Evolutionary conservation across 1,140 invertebrate species (phyloP), one percentile per base, ranked within the genome.

Genomic region (Anoplolepis gracilipes): DNA sequence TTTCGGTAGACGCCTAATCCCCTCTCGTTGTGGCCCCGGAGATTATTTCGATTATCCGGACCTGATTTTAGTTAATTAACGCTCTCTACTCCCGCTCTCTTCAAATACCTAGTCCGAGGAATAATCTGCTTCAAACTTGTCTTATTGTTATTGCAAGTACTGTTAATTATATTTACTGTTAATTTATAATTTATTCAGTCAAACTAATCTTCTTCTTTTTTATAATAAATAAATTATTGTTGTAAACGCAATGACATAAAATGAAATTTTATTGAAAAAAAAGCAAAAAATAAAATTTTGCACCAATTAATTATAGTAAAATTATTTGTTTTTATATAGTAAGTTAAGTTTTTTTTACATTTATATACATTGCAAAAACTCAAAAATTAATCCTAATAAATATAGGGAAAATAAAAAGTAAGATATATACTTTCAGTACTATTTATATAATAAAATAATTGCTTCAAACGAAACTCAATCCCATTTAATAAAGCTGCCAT

Each of bases 1-100:
- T 89, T 89, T 85, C 77, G 62, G 88, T 86, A 85, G 73, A 79
- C 73, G 67, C 22, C 42, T 85, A 79, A 88, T 85, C 87, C 87
- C 28, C 19, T 33, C 57, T 79, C 86, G 70, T 85, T 79, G 84
- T 7, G 53, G 49, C 64, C 42, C 33, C 33, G 49, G 49, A 88
- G 81, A 88, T 88, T 88, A 85, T 69, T 75, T 49, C 87, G 86
- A 88, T 88, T 67, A 88, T 86, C 69, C 25, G 65, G 19, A 46
- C 36, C 69, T 73, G 86, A 88, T 85, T 88, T 88, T 69, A 69
- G 73, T 88, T 77, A 57, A 85, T 88, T 87, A 61, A 72, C 42
- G 61, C 11, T 4, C 8, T 42, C 16, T 13, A 3, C 6, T 28
- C 61, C 11, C 42, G 28, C 16, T 10, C 39, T n/a, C n/a, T 25